These are phyloP conservation scores for Gobiocypris rarus DNA, from an alignment of 2,113 vertebrate species.

Conservation along the genomic window DNA sequence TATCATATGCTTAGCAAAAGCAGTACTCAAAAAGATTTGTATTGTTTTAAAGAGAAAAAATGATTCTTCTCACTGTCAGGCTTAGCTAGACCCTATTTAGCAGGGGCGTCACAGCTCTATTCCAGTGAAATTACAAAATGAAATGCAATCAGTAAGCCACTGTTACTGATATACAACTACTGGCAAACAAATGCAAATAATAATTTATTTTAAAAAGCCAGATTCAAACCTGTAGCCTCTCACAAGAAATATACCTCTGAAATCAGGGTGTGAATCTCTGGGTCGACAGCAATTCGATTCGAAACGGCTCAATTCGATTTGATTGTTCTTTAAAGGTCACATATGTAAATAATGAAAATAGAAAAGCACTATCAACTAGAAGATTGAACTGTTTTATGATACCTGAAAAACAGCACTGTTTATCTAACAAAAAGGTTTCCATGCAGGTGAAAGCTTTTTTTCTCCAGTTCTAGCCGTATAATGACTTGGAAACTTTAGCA, in stretches of 20 bases:
- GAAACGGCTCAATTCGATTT: not conserved
- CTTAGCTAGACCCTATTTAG: too few relatives aligned
- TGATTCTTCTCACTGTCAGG: not conserved
- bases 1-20: not conserved
- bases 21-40: not conserved
- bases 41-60: not conserved
- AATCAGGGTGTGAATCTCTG: not conserved
- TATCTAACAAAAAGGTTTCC: too few relatives aligned
- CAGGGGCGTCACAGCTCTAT: too few relatives aligned
- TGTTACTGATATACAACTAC: not conserved
- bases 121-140: too few relatives aligned
- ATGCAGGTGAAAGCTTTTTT: not conserved
- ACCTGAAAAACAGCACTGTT: not conserved
- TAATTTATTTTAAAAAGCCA: not conserved
- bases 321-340: slow-evolving; percentile 4
- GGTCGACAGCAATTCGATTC: not conserved
- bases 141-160: not conserved
- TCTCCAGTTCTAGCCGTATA: not conserved
- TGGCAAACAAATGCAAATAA: not conserved
- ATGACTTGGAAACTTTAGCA: not conserved
- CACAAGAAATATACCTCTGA: not conserved
- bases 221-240: not conserved
- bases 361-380: not conserved
- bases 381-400: not conserved
- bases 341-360: slow-evolving; percentile 16